These are phyloP conservation scores for Panurus biarmicus DNA, from an alignment of 2,113 vertebrate species.

Conservation along the genomic window DNA sequence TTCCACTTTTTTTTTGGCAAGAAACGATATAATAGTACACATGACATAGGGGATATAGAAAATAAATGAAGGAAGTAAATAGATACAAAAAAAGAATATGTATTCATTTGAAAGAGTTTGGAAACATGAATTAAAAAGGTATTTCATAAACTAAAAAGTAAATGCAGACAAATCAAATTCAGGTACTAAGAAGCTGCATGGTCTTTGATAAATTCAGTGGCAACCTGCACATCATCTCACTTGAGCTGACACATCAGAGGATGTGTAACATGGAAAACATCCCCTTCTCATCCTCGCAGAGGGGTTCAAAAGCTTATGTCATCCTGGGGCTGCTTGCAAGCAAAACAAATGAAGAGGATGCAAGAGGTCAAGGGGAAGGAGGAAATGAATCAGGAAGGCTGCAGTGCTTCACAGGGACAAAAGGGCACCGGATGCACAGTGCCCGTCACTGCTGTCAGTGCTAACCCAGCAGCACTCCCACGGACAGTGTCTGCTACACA, in stretches of 20 bases:
- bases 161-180: neutral
- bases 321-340: neutral
- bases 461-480: neutral
- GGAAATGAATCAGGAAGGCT: neutral
- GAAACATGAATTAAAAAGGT: neutral
- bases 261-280: neutral
- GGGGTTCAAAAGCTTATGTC: neutral
- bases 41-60: neutral
- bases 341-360: neutral
- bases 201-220: neutral
- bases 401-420: neutral
- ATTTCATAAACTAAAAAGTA: neutral
- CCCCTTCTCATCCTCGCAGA: neutral
- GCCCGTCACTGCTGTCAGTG: rapidly evolving
- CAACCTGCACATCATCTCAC: neutral
- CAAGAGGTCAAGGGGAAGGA: neutral
- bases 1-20: neutral
- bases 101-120: neutral
- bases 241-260: neutral
- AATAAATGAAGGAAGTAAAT: neutral
- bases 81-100: neutral
- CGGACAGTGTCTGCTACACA: rapidly evolving
- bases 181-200: neutral
- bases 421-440: neutral
- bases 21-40: neutral